Evolutionary conservation across 1,140 invertebrate species (phyloP).

Genomic region (Phymastichus coffea): DNA sequence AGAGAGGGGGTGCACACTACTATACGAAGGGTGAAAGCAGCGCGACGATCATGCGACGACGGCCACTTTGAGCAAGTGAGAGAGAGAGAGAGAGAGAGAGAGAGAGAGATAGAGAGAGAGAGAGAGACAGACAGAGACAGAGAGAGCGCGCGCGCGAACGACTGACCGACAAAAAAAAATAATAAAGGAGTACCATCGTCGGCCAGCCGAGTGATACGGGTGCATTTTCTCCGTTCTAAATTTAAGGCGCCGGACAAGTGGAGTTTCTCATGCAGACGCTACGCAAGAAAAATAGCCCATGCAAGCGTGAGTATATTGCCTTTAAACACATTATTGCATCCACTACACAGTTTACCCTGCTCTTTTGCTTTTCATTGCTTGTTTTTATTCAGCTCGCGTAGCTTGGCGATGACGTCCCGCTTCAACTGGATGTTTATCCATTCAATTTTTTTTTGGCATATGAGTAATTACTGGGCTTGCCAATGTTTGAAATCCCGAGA

Average conservation of each 20-base stretch:
- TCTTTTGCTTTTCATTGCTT: no score
- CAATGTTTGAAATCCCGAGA: no score
- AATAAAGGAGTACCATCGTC: neutral
- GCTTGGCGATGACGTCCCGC: no score
- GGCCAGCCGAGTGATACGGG: constrained; percentile 27
- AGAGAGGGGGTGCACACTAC: constrained; percentile 25
- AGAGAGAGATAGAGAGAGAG: no score
- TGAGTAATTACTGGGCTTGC: no score
- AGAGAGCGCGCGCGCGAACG: neutral
- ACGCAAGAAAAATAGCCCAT: constrained; percentile 83
- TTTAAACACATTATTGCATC: no score
- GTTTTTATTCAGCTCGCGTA: no score
- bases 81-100: no score
- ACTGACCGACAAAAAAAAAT: neutral
- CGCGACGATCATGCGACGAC: constrained; percentile 4
- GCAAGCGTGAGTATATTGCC: constrained; percentile 78
- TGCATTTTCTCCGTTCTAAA: constrained; percentile 20
- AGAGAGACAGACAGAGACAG: neutral
- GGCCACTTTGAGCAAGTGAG: no score
- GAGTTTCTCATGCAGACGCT: constrained; percentile 75
- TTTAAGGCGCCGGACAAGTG: constrained; percentile 30
- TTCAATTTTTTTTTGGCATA: no score
- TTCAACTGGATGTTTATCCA: no score
- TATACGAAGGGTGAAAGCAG: constrained; percentile 24
- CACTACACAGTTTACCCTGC: no score